Base-by-base conservation (phyloP, 2,113 vertebrate genomes). In the Hoplias malabaricus region DNA sequence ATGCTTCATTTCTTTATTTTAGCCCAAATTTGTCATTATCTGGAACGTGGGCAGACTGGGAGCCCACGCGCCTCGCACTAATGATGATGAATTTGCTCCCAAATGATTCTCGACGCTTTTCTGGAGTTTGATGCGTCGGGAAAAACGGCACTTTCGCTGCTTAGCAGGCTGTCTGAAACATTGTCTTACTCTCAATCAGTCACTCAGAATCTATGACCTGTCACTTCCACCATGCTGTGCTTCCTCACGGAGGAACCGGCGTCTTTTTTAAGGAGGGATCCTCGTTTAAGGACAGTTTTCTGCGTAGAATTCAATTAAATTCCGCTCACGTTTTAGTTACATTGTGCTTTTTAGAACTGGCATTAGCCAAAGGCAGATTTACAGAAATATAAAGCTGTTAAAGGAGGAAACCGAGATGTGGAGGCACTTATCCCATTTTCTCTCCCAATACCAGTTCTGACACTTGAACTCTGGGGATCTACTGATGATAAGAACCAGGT, bases 31-130 rank as follows among this genome's bases (percentile, higher is more conserved):
- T 14, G 73, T 78, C 56, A 56, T 82, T 75, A 61, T 69, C 21
- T 36, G 56, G 25, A 25, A 38, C 33, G 56, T 38, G 43, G 61
- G 57, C 56, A 56, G 75, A 69, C 56, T 69, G 50, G 21, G 23
- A 46, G 65, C 76, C 40, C 46, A 75, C 53, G 25, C 70, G 31
- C 76, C 25, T 70, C 38, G 14, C 23, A 9, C 76, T 82, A 82
- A 82, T 71, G 80, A 82, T 75, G 80, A 82, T 79, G 34, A 59
- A 82, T 83, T 76, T 65, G 43, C 61, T 75, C 34, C 56, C 25
- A 33, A 46, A 36, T 76, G 16, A 67, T 83, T 71, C 29, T 67
- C 8, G 40, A 48, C 31, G 36, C 50, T 66, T 82, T 75, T 78
- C 57, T 29, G 53, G 33, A 71, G 36, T 66, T 59, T 77, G 69